phyloP scores from a whole-genome alignment of 2,113 vertebrate genomes.

The Haemorhous mexicanus region DNA sequence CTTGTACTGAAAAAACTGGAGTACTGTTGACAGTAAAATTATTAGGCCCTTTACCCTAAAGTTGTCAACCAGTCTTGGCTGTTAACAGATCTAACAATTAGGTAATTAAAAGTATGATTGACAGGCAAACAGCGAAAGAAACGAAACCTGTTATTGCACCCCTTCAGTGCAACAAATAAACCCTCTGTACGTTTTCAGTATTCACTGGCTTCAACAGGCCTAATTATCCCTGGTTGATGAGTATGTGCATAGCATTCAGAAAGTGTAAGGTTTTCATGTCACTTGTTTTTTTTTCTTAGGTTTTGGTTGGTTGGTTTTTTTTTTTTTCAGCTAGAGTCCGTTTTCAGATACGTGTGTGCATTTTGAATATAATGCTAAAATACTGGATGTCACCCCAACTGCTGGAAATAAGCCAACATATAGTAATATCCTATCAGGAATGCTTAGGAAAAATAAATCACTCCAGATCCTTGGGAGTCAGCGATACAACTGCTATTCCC shows the following conservation, averaged over 20 bases:
- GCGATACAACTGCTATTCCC: slow-evolving; percentile 37
- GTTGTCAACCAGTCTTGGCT: slow-evolving; percentile 57
- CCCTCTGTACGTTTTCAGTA: slow-evolving; percentile 71
- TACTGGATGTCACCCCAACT: slow-evolving; percentile 37
- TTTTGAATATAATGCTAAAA: slow-evolving; percentile 59
- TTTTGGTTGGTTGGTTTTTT: background rate
- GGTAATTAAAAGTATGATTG: slow-evolving; percentile 69
- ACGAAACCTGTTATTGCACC: slow-evolving; percentile 70
- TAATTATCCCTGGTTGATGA: slow-evolving; percentile 59
- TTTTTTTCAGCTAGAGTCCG: slow-evolving; percentile 13
- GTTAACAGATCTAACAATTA: slow-evolving; percentile 63
- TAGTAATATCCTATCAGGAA: slow-evolving; percentile 62
- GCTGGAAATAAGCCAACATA: slow-evolving; percentile 47
- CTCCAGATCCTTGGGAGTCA: slow-evolving; percentile 35
- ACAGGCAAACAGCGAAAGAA: slow-evolving; percentile 69
- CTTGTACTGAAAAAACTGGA: slow-evolving; percentile 65
- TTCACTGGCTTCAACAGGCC: slow-evolving; percentile 61
- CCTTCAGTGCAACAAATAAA: slow-evolving; percentile 71
- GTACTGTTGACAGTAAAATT: slow-evolving; percentile 69
- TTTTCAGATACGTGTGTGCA: slow-evolving; percentile 3
- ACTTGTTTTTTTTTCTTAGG: background rate
- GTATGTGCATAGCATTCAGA: slow-evolving; percentile 61
- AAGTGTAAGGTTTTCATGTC: slow-evolving; percentile 57
- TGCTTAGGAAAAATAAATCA: slow-evolving; percentile 61
- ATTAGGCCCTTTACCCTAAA: slow-evolving; percentile 56